Conservation (phyloP, 2,113 vertebrate species). For the Cervus canadensis region DNA sequence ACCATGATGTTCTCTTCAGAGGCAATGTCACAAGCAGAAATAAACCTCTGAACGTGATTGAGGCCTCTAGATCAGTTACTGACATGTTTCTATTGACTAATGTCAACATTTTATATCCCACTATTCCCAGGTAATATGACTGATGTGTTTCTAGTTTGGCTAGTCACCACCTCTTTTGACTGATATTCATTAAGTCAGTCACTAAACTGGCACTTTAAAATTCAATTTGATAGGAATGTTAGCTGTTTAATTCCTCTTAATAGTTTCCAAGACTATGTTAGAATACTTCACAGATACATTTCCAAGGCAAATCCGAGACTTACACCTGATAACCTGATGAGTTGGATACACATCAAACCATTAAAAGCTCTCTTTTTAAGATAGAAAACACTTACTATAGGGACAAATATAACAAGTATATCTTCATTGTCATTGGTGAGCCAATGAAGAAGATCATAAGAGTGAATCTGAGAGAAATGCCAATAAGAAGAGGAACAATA, state of each 20-base stretch:
- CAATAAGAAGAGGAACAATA: neutral
- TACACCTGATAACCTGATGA: neutral
- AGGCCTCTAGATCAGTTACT: neutral
- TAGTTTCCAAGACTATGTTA: neutral
- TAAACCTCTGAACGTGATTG: neutral
- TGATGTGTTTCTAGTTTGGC: neutral
- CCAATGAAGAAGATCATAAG: neutral
- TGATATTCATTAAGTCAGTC: neutral
- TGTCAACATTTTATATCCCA: neutral
- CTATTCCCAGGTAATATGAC: neutral
- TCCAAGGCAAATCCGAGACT: neutral
- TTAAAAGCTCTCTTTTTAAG: neutral
- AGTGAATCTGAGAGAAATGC: neutral
- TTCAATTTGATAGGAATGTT: neutral
- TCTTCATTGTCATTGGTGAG: neutral
- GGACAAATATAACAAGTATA: neutral
- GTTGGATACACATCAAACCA: neutral
- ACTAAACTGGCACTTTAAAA: neutral
- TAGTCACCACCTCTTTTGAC: neutral
- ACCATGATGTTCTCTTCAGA: neutral
- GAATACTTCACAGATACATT: neutral
- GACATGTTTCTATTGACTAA: neutral
- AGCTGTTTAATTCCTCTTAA: neutral
- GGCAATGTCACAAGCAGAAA: neutral
- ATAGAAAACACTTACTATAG: neutral